Evolutionary conservation across 30 jellyfish, hydroid and myxozoan genomes (phyloP), one percentile per base, ranked within the genome.

Genomic region (Chrysaora quinquecirrha): DNA sequence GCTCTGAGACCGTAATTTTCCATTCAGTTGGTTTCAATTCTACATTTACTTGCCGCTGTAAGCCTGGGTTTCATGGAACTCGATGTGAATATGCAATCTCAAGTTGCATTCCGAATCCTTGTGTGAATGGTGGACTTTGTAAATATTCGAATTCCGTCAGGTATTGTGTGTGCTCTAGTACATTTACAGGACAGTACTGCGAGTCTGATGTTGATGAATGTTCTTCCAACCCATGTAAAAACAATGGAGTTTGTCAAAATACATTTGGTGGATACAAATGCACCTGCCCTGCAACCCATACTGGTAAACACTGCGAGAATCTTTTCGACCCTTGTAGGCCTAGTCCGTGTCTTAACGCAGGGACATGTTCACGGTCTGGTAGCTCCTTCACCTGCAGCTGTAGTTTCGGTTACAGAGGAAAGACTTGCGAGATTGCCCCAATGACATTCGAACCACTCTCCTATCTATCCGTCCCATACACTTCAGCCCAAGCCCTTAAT

Each of bases 131-230:
- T 25, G 96, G 96, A 3, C 22, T 28, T 12, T 91, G 98, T 52
- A 54, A 31, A 19, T 78, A 78, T 20, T 49, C 24, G 38, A 35
- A 50, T 46, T 25, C 75, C 0, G 34, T 23, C 4, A 63, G 86
- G 71, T 14, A 69, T 0, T 91, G 98, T 68, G 11, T 67, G 0
- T 91, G 98, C 69, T 30, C 32, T 19, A 66, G 14, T 19, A 89
- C 85, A 23, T 80, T 77, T 66, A 74, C 88, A 30, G 98, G 98
- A 14, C 66, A 33, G 33, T 85, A 66, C 76, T 91, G 98, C 63
- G 92, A 90, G 48, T 24, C 47, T 43, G 97, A 90, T 70, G 87
- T 75, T 34, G 34, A 90, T 48, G 97, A 88, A 64, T 88, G 96
- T 34, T 25, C 23, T 0, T 10, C 27, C 19, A 19, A 73, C 12